Evolutionary conservation across 1,140 invertebrate genomes (phyloP), one percentile per base, ranked within the genome.

Genomic region (Platyura marginata): DNA sequence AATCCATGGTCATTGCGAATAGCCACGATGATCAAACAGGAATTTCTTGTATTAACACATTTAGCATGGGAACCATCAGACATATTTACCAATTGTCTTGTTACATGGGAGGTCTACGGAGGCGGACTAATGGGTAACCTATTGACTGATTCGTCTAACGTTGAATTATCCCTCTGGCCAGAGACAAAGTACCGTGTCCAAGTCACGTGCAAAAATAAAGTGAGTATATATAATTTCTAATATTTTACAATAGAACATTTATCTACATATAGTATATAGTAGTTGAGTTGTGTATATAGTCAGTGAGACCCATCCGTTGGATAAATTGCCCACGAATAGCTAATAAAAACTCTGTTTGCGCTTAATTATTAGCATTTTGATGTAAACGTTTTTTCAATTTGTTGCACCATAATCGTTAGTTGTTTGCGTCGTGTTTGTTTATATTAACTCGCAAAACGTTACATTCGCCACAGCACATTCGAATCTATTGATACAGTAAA

Each of bases 41-140:
- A 43, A 16, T 48, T 44, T 11, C 41, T 50, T 9, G 47, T 50
- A 15, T 22, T 46, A 25, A 48, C 49, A n/a, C 43, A 45, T 33
- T 46, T 50, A 34, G 45, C 43, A 16, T 50, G 49, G 49, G 47
- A 50, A 45, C 45, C 47, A 36, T 48, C 47, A 21, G 47, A 48
- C 44, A 41, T 42, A 45, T 46, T 45, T 5, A 47, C 45, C 21
- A 47, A 50, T 25, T 67, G 66, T 47, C 50, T 66, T 42, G 63
- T 68, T 23, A 65, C 64, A 23, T 68, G 66, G 66, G 64, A 68
- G 48, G 57, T 65, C 15, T 55, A 58, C 36, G 64, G 65, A 19
- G 63, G 63, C 33, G 65, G 63, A 37, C 55, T 68, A 32, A 66
- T 65, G 41, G 66, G 66, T 21, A 64, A 68, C 50, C 56, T 67